These are phyloP conservation scores for Drosophila stalkeri DNA, from an alignment of 2,888 invertebrate genomes.

Conservation along the genomic window DNA sequence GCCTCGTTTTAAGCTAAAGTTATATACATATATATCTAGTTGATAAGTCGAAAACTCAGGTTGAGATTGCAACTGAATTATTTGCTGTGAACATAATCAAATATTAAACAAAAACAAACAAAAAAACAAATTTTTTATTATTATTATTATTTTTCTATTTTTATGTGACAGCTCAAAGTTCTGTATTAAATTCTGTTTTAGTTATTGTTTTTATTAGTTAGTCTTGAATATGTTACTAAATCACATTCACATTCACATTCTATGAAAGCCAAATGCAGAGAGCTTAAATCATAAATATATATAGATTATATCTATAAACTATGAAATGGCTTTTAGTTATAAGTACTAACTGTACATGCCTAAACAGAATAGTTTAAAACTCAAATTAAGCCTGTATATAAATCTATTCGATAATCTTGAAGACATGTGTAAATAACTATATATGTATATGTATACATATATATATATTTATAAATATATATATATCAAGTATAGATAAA, in stretches of 20 bases:
- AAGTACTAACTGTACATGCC: constrained; percentile 62
- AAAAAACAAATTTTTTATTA: constrained; percentile 18
- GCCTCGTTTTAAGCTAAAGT: constrained; percentile 34
- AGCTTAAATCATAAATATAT: constrained; percentile 17
- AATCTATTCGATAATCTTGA: constrained; percentile 7
- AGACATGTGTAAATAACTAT: constrained; percentile 16
- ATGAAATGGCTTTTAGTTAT: constrained; percentile 24
- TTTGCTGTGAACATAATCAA: constrained; percentile 70
- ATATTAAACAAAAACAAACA: constrained; percentile 19
- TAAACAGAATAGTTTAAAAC: constrained; percentile 49
- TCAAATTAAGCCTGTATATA: constrained; percentile 39
- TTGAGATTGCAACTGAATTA: constrained; percentile 77
- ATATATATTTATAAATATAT: too few species aligned
- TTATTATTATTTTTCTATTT: not conserved
- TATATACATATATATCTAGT: constrained; percentile 15
- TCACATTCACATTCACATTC: constrained; percentile 17
- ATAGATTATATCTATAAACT: not conserved
- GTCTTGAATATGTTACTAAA: constrained; percentile 33
- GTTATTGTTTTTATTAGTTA: not conserved
- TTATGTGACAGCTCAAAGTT: constrained; percentile 4
- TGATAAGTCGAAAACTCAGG: constrained; percentile 64
- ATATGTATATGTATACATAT: too few species aligned
- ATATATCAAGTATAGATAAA: not conserved
- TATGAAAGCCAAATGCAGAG: constrained; percentile 45
- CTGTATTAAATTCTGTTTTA: constrained; percentile 1